Evolutionary conservation across 2,888 invertebrate genomes (phyloP), one percentile per base, ranked within the genome.

Genomic region (Phaonia tiefii): DNA sequence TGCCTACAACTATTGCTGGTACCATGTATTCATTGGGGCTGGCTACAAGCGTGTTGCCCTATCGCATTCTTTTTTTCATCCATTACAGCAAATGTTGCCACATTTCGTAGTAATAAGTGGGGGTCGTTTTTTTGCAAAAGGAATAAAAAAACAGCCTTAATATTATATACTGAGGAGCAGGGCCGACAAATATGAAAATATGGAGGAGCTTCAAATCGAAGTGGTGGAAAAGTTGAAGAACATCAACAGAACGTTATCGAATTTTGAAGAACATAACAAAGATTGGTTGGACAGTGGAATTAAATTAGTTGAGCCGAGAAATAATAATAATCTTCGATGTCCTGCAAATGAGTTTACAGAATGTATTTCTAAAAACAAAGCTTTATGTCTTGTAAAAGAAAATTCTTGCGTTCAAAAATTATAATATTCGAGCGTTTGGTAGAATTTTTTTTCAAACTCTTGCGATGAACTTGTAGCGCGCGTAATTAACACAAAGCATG

Each of bases 341-440:
- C 49, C 49, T 49, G 13, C 49, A 10, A 49, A 49, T 15, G 13
- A 49, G 2, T 49, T 49, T 49, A 49, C 17, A 49, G 49, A 46
- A 46, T 46, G 46, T n/a, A 46, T 11, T 3, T 42, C 3, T 1
- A 63, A 70, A 70, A 70, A 17, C 10, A 70, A 22, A 54, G 39
- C 54, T 54, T 51, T 42, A 51, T 31, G 17, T n/a, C 51, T 69
- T 51, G 37, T 42, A 39, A 39, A 42, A 20, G 13, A 54, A 69
- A 54, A 11, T 69, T 54, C 56, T 13, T 70, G 56, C 39, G 42
- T 22, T 42, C 1, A 70, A 15, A n/a, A n/a, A 54, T 56, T 39
- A 7, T 56, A 5, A 7, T 54, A 25, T 15, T 56, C 13, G 22
- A n/a, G n/a, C n/a, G n/a, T n/a, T n/a, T n/a, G n/a, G n/a, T n/a